Conservation (phyloP, 1,140 invertebrate genomes). For the Zaprionus ornatus region DNA sequence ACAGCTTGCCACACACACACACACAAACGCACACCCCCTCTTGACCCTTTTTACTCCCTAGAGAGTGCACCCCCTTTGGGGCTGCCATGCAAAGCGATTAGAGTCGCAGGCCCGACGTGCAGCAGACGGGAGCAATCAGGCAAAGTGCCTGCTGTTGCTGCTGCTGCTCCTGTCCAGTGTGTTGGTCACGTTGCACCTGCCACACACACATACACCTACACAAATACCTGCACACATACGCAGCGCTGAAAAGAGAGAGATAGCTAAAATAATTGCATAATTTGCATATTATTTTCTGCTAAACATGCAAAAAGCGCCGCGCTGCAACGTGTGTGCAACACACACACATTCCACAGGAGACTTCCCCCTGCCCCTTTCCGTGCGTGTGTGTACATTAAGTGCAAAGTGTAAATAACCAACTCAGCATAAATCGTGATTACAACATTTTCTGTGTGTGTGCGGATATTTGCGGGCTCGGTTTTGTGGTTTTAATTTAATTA, state of each 20-base stretch:
- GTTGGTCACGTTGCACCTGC: constrained; percentile 63
- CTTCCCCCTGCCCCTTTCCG: background rate
- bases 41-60: background rate
- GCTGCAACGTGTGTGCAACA: constrained; percentile 65
- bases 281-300: constrained; percentile 82
- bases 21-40: background rate
- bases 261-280: constrained; percentile 81
- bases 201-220: constrained; percentile 14
- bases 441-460: constrained; percentile 76
- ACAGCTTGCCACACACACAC: background rate
- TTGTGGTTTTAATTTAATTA: constrained; percentile 82
- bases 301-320: constrained; percentile 79
- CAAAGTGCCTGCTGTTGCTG: constrained; percentile 67
- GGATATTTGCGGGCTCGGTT: constrained; percentile 79
- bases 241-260: constrained; percentile 7
- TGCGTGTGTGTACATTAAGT: constrained; percentile 74
- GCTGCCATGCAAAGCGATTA: constrained; percentile 61
- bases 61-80: constrained; percentile 3
- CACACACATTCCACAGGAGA: constrained; percentile 61
- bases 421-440: constrained; percentile 82
- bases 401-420: constrained; percentile 81
- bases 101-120: constrained; percentile 53
- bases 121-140: constrained; percentile 77
- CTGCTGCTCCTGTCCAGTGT: constrained; percentile 36
- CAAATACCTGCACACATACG: constrained; percentile 21